phyloP scores from a whole-genome alignment of 2,113 vertebrate species.

The Edolisoma coerulescens region DNA sequence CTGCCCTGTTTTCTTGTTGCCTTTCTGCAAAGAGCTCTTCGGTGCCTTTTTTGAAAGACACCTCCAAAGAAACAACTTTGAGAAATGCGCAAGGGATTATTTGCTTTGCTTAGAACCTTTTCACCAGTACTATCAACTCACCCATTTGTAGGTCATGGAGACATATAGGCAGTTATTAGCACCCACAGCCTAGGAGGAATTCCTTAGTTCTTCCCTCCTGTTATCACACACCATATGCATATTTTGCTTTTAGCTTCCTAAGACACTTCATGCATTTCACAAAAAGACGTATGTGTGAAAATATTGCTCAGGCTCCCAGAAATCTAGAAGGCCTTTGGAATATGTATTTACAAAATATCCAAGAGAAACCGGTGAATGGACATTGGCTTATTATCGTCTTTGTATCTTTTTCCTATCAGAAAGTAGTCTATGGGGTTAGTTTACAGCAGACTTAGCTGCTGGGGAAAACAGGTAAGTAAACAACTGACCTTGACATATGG shows the following conservation, averaged over 20 bases:
- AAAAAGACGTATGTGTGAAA: neutral
- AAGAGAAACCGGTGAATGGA: neutral
- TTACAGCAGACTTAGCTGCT: neutral
- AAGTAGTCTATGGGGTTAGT: neutral
- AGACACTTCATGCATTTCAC: neutral
- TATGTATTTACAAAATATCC: neutral
- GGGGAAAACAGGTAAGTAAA: neutral
- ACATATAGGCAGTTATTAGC: neutral
- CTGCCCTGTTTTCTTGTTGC: neutral
- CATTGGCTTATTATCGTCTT: neutral
- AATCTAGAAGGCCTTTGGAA: neutral
- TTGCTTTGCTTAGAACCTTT: neutral
- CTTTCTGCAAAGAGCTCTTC: neutral
- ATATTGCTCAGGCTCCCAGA: neutral
- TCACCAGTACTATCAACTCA: no score
- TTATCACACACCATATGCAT: neutral
- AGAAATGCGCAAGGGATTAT: neutral
- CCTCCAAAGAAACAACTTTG: neutral
- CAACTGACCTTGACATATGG: neutral
- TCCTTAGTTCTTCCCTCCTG: neutral
- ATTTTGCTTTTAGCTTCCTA: neutral
- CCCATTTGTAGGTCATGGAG: neutral
- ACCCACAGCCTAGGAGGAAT: neutral
- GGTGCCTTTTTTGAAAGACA: neutral
- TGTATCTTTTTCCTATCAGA: neutral